Evolutionary conservation across 2,797 vertebrate species (phyloP), one percentile per base, ranked within the genome.

Genomic region (Neosalanx taihuensis): DNA sequence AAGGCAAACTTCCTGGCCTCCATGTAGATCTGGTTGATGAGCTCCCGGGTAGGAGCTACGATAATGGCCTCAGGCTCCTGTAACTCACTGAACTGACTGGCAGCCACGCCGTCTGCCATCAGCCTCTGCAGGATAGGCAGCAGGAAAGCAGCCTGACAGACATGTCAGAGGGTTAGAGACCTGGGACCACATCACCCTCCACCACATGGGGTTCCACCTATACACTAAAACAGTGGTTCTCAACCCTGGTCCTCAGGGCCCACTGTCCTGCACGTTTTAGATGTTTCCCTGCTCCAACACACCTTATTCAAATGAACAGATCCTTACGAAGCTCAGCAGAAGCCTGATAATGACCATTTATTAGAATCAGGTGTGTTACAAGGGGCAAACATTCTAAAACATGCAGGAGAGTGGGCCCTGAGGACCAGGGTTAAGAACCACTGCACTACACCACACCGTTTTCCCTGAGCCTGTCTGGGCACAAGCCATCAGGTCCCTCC

Each of bases 401-500:
- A 26, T 26, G 23, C 23, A 26, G 23, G 23, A 26, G 1, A 26
- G 23, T 26, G 23, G 23, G 23, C 23, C 23, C 23, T 26, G 23
- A 26, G 23, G 23, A 26, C 23, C 23, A 26, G 23, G 23, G 23
- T 26, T 26, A 26, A 26, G 23, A 26, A 26, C 23, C 23, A 26
- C 23, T 26, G 23, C 23, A 26, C 23, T 26, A 26, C 1, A 26
- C 1, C 94, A 94, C 86, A 97, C 97, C 61, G 97, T 99, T 90
- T 99, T 99, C 2, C 97, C 97, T 3, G 97, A 99, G 51, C 97
- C 98, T 0, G 97, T 99, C 73, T 99, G 98, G 6, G 97, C 97
- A 77, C 97, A 99, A 2, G 98, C 97, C 97, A 99, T 98, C 72
- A 99, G 90, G 83, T 99, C 98, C 53, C 96, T 90, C 72, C 94